Conservation (phyloP, 2,888 invertebrate species). For the Yponomeuta plumbellus region DNA sequence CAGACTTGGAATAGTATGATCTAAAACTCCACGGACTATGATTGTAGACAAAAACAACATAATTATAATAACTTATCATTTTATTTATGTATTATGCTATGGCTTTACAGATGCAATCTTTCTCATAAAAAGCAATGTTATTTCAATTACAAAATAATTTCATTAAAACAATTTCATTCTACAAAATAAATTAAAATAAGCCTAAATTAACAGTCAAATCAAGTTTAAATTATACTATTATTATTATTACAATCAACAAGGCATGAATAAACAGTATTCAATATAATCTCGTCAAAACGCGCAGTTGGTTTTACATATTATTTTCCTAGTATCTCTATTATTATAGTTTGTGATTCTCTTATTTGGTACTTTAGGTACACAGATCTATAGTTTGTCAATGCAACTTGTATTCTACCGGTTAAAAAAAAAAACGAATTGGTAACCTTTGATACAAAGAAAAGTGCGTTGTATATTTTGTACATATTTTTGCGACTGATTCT, state of each 20-base stretch:
- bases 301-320: neutral
- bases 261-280: too few species aligned
- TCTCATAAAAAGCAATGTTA: neutral
- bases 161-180: neutral
- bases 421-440: too few species aligned
- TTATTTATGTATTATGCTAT: neutral
- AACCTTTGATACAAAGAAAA: too few species aligned
- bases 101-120: neutral
- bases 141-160: neutral
- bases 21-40: too few species aligned
- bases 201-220: neutral
- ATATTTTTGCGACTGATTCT: neutral
- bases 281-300: too few species aligned
- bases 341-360: neutral
- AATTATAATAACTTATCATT: neutral
- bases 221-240: neutral
- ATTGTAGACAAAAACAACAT: neutral
- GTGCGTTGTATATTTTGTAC: neutral
- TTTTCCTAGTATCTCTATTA: neutral
- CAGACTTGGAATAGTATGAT: too few species aligned
- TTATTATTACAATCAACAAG: too few species aligned
- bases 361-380: neutral
- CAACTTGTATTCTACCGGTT: neutral
- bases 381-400: neutral
- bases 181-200: neutral